Base-by-base conservation (phyloP, 2,113 vertebrate genomes). In the Xenopus laevis region DNA sequence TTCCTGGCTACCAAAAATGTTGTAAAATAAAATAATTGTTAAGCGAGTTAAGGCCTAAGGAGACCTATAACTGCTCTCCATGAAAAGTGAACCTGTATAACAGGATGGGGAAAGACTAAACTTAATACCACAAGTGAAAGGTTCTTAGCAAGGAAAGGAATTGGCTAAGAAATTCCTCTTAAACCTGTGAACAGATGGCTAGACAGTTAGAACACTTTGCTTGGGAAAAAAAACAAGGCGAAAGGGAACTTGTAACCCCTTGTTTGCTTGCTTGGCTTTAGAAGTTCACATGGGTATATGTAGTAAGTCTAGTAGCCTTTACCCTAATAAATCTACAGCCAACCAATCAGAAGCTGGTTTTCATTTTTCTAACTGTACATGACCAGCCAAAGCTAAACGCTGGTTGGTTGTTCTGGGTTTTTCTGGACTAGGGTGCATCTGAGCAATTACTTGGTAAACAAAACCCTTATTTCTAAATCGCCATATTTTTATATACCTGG, bases 21-120 rank as follows among this genome's bases (percentile, higher is more conserved):
- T 57, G 47, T 77, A 77, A 76, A 77, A 70, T 70, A 52, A 61
- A 40, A 64, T 70, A 64, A 77, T 77, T 77, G 59, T 77, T 69
- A 55, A 64, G 74, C 60, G 33, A 63, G 66, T 64, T 16, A n/a
- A 16, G 61, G 67, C 59, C 74, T 20, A 27, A 6, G 11, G 74
- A 70, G 74, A 70, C 74, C 62, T 16, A 12, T 70, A 64, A 77
- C 59, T 4, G 46, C 5, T 18, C 30, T 44, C 59, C 67, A 63
- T 64, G 74, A 64, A 77, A 77, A 70, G 60, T 18, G 59, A 77
- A 69, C 59, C 74, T 63, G 67, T 70, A 77, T 55, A 64, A 57
- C 74, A 65, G 60, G 66, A 64, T 53, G 66, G 59, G 33, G 46
- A 27, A 30, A 61, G 65, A 21, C 68, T 70, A 21, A 75, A 61